Base-by-base conservation (phyloP, 2,113 vertebrate genomes). In the Poecilia latipinna region DNA sequence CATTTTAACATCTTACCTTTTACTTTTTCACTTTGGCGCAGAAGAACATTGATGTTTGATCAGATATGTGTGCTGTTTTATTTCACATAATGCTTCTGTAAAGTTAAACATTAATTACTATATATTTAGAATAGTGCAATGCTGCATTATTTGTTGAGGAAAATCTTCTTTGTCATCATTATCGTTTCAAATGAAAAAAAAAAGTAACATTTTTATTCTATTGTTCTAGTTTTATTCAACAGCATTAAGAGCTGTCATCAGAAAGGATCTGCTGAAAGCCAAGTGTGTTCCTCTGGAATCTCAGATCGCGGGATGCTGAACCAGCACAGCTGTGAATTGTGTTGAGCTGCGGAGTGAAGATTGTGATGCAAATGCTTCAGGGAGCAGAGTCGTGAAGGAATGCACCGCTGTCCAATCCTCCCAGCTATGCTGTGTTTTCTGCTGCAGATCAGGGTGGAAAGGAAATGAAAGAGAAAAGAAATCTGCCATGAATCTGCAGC, bases 371-470 rank as follows among this genome's bases (percentile, higher is more conserved):
- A 63, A 90, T 80, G 78, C 85, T 80, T 65, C 4, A 32, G 83
- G 85, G 78, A 82, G 39, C 65, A 64, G 65, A 75, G 84, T 84
- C 75, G 75, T 84, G 88, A 57, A 68, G 90, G 89, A 90, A 94
- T 93, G 90, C 74, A 66, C 17, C 65, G 60, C 48, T 61, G 82
- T 86, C 54, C 57, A 85, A 71, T 65, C 77, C 79, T 75, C 54
- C 69, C 68, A 71, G 73, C 75, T 77, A 78, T 60, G 86, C 64
- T 77, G 70, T 29, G 68, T 15, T 76, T 71, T 37, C 35, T 54
- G 77, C 69, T 78, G 33, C 60, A 74, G 70, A 74, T 35, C 39
- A 61, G 61, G 57, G 64, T 61, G 10, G 57, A n/a, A 68, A 32
- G 8, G 33, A 72, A 19, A 51, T 61, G 33, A 62, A 17, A 42